Evolutionary conservation across 2,888 invertebrate species (phyloP).

Genomic region (Agrotis puta): DNA sequence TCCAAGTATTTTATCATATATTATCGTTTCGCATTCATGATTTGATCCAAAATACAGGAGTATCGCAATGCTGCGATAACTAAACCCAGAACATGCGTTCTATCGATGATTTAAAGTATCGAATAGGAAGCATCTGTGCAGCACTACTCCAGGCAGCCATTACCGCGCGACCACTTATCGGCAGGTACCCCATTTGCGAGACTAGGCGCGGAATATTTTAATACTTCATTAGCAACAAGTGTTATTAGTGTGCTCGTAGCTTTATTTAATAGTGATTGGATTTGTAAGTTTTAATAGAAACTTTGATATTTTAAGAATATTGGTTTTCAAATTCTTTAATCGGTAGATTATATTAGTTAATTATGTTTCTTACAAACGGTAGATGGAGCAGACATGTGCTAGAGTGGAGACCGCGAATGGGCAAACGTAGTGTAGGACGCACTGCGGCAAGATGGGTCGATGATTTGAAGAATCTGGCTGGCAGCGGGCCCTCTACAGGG

Average conservation of each 20-base stretch:
- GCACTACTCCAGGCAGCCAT: conserved; percentile 36
- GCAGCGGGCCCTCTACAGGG: too few relatives aligned
- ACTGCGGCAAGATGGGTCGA: too few relatives aligned
- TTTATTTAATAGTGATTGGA: conserved; percentile 26
- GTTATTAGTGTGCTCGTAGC: conserved; percentile 23
- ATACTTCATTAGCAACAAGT: conserved; percentile 56
- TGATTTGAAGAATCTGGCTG: too few relatives aligned
- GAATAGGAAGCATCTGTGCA: background rate
- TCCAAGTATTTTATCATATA: too few relatives aligned
- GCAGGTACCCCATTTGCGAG: conserved; percentile 51
- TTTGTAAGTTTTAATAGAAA: conserved; percentile 18
- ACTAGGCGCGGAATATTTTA: conserved; percentile 61
- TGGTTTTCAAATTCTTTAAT: background rate
- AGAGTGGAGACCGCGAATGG: too few relatives aligned
- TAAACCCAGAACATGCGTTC: too few relatives aligned
- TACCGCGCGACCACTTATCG: conserved; percentile 58
- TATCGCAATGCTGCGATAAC: too few relatives aligned
- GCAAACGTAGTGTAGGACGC: too few relatives aligned
- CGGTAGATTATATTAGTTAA: too few relatives aligned
- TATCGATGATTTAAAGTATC: too few relatives aligned
- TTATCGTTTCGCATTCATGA: background rate
- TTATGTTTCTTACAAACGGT: too few relatives aligned
- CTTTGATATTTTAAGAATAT: conserved; percentile 9
- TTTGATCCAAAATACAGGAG: background rate
- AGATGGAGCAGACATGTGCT: too few relatives aligned